Evolutionary conservation across 2,888 invertebrate species (phyloP).

Genomic region (Margaritifera margaritifera): DNA sequence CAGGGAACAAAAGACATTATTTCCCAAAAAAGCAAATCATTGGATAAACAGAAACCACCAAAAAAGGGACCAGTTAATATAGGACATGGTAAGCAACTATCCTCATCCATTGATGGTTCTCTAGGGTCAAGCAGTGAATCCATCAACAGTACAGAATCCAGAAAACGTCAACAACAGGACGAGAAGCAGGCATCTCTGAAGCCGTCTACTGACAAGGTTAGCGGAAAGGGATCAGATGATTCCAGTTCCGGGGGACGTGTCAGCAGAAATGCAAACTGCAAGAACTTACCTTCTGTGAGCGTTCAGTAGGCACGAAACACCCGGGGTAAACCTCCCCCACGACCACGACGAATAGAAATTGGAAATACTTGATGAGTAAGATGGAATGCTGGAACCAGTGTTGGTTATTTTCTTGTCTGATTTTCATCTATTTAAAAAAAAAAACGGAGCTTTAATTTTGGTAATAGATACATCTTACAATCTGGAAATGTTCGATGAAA

Average conservation of each 20-base stretch:
- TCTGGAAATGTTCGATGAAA: too few relatives aligned
- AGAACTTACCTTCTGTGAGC: constrained; percentile 25
- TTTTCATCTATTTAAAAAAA: too few relatives aligned
- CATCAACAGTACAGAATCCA: constrained; percentile 46
- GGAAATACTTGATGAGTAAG: too few relatives aligned
- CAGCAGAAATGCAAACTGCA: constrained; percentile 35
- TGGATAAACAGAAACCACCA: constrained; percentile 22
- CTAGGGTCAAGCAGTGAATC: constrained; percentile 52
- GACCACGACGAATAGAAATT: too few relatives aligned
- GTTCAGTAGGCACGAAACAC: constrained; percentile 21
- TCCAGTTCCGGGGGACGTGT: constrained; percentile 21
- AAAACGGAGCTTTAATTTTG: too few relatives aligned
- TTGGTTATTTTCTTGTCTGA: too few relatives aligned
- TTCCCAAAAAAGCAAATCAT: constrained; percentile 29
- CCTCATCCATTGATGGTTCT: constrained; percentile 42
- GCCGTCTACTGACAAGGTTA: constrained; percentile 6
- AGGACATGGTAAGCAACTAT: constrained; percentile 33
- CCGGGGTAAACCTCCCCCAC: too few relatives aligned
- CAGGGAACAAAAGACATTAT: constrained; percentile 36
- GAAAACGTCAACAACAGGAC: constrained; percentile 38
- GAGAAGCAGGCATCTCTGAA: constrained; percentile 24
- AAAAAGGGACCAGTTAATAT: constrained; percentile 15
- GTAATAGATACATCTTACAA: too few relatives aligned
- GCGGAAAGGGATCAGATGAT: too few relatives aligned
- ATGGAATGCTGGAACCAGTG: too few relatives aligned